Conservation (phyloP, 2,888 invertebrate species). For the Microctonus brassicae region DNA sequence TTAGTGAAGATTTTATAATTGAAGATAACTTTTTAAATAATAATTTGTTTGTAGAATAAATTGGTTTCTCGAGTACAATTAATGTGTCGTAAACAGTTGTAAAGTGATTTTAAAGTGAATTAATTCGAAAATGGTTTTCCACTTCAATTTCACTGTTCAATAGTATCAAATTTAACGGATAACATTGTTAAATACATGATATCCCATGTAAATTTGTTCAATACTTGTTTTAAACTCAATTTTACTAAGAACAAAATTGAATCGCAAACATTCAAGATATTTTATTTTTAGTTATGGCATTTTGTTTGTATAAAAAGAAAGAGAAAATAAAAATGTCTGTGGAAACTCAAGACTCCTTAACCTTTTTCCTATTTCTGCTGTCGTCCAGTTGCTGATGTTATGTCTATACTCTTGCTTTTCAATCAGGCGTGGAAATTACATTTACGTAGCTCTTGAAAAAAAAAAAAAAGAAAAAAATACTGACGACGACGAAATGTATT, state of each 20-base stretch:
- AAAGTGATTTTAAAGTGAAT: background rate
- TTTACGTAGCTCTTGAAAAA: slow-evolving; percentile 50
- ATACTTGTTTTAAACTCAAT: background rate
- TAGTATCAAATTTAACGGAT: background rate
- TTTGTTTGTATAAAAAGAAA: background rate
- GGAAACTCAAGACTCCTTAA: background rate
- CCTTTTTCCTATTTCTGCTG: background rate
- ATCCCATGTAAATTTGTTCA: background rate
- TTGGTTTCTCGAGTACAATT: slow-evolving; percentile 13
- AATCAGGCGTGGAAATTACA: slow-evolving; percentile 48
- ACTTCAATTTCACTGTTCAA: background rate
- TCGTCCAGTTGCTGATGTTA: slow-evolving; percentile 16
- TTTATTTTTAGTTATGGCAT: background rate
- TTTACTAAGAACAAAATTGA: background rate
- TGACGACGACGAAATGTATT: slow-evolving; percentile 43
- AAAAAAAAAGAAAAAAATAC: slow-evolving; percentile 21
- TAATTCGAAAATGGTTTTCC: background rate
- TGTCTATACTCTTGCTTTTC: slow-evolving; percentile 12
- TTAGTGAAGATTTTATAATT: background rate
- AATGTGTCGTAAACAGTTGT: background rate
- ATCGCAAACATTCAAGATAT: background rate
- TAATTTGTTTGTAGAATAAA: background rate
- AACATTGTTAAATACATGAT: background rate
- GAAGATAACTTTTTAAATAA: background rate
- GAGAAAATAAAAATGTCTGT: background rate